A percentile compares a stretch with the other conserved stretches of the same genome.
phyloP scores from a whole-genome alignment of 2,113 vertebrate species.

The Rhynchomys soricoides region DNA sequence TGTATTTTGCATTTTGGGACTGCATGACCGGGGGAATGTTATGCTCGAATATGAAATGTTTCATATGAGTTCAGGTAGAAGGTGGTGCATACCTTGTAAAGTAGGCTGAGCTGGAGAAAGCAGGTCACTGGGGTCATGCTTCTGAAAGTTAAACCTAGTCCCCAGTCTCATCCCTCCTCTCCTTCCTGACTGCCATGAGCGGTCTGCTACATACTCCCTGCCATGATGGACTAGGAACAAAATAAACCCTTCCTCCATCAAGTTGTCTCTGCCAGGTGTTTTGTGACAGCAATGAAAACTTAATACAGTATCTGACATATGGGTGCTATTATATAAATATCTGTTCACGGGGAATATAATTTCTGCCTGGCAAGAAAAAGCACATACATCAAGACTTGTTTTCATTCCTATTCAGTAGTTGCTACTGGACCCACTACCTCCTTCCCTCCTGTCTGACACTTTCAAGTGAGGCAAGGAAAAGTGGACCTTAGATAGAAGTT shows the following conservation, averaged over 20 bases:
- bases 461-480: slow-evolving; percentile 29
- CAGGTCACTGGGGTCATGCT: background rate
- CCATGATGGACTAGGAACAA: background rate
- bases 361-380: background rate
- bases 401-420: background rate
- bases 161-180: background rate
- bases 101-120: background rate
- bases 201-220: background rate
- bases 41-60: background rate
- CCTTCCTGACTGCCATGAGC: background rate
- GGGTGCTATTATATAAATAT: background rate
- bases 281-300: background rate
- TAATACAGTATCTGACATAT: background rate
- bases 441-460: background rate
- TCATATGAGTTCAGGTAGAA: background rate
- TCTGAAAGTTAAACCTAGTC: background rate
- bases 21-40: background rate
- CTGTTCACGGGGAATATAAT: background rate
- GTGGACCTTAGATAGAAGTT: background rate
- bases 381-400: background rate
- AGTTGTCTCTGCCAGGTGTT: background rate
- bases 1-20: background rate
- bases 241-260: background rate
- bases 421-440: background rate
- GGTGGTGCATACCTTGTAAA: background rate